Percentiles rank a stretch among this genome's conserved stretches.
phyloP scores from a whole-genome alignment of 2,113 vertebrate genomes.

The Lophura nycthemera region DNA sequence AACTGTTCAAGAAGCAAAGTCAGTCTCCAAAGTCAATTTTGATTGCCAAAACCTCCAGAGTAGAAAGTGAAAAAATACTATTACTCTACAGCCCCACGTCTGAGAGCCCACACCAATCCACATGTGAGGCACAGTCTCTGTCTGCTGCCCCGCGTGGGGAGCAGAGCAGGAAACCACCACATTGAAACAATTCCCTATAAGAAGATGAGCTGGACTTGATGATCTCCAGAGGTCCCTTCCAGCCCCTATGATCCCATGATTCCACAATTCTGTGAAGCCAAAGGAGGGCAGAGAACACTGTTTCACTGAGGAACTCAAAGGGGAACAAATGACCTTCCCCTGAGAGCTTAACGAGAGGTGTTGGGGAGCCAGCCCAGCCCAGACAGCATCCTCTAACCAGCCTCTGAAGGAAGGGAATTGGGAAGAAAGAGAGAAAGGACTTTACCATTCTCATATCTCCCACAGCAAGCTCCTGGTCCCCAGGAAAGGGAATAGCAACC shows the following conservation, averaged over 20 bases:
- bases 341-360: neutral
- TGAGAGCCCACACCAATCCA: neutral
- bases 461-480: neutral
- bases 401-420: neutral
- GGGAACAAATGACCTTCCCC: neutral
- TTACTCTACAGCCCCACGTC: fast-evolving
- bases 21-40: neutral
- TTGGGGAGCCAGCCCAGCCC: neutral
- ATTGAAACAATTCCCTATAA: neutral
- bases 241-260: no score
- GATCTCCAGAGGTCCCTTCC: no score
- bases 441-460: neutral
- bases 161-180: fast-evolving
- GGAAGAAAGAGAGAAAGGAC: neutral
- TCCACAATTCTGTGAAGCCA: neutral
- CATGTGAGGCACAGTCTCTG: neutral
- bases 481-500: neutral
- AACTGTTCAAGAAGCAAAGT: neutral
- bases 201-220: no score
- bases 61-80: neutral
- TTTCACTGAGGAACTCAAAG: neutral
- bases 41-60: neutral
- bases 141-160: neutral
- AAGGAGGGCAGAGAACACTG: fast-evolving
- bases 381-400: neutral